Percentiles rank a stretch among this genome's conserved stretches.
Evolutionary conservation across 2,797 vertebrate genomes (phyloP).

Genomic region (Cossypha dichroa): DNA sequence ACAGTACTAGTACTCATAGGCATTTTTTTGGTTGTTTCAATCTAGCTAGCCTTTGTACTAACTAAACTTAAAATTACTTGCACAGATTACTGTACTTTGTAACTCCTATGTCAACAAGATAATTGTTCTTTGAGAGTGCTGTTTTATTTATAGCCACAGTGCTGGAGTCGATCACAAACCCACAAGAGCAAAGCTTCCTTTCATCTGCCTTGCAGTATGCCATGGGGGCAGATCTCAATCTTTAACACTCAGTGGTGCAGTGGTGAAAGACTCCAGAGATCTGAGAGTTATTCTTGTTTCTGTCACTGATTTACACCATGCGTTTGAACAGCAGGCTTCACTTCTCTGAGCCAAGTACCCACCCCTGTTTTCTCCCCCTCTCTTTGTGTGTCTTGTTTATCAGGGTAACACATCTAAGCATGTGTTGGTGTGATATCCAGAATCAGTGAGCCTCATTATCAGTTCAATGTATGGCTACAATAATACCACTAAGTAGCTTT

Average conservation of each 20-base stretch:
- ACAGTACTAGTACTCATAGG: neutral
- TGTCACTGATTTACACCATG: neutral
- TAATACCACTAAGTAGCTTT: neutral
- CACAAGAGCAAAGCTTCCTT: neutral
- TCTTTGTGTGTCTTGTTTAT: neutral
- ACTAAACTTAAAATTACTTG: neutral
- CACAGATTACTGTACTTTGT: neutral
- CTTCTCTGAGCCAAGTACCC: neutral
- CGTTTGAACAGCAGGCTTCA: neutral
- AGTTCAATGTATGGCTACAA: neutral
- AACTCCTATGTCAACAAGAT: neutral
- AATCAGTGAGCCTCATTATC: neutral
- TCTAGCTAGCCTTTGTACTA: neutral
- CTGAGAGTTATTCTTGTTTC: neutral
- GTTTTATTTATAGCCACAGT: neutral
- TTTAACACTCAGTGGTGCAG: neutral
- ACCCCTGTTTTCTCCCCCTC: accelerated
- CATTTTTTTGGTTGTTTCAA: neutral
- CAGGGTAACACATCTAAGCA: neutral
- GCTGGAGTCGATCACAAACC: neutral
- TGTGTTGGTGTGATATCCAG: neutral
- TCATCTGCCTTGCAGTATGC: neutral
- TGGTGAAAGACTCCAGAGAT: neutral
- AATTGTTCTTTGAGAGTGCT: neutral
- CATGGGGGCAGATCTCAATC: neutral